These are phyloP conservation scores for Leuctra nigra DNA, from an alignment of 2,888 invertebrate genomes.

Conservation along the genomic window DNA sequence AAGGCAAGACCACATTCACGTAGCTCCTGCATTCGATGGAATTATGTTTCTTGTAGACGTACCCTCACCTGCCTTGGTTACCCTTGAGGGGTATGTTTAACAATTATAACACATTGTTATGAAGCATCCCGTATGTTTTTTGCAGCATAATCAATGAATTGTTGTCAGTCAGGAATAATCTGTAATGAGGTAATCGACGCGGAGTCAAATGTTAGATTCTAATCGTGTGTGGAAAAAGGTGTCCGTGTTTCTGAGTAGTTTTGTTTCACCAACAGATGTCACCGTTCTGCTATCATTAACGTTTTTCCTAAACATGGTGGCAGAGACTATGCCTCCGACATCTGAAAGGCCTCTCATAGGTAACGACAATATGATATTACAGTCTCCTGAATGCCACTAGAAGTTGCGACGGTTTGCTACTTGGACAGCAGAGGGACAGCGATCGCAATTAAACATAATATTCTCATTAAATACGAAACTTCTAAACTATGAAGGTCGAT, in stretches of 20 bases:
- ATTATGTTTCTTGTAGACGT: no score
- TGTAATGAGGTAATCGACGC: not conserved
- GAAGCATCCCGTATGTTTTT: not conserved
- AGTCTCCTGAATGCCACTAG: not conserved
- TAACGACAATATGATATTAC: slow-evolving; percentile 32
- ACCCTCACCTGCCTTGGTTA: not conserved
- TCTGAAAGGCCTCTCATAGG: slow-evolving; percentile 58
- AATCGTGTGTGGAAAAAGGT: not conserved
- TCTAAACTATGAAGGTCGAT: not conserved
- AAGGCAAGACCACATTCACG: no score
- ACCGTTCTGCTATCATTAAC: slow-evolving; percentile 54
- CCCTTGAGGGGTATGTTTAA: not conserved
- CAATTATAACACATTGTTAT: not conserved
- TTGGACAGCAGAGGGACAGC: slow-evolving; percentile 35
- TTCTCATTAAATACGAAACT: not conserved
- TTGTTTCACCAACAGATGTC: slow-evolving; percentile 42
- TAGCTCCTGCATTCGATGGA: no score
- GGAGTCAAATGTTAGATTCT: slow-evolving; percentile 7
- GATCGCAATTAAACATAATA: slow-evolving; percentile 3
- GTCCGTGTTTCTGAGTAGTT: slow-evolving; percentile 22
- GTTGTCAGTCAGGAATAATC: slow-evolving; percentile 5
- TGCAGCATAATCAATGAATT: slow-evolving; percentile 1
- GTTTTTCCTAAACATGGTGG: slow-evolving; percentile 54
- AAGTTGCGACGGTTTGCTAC: slow-evolving; percentile 30
- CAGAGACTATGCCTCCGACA: slow-evolving; percentile 55